Percentiles rank a stretch among this genome's conserved stretches.
phyloP scores from a whole-genome alignment of 2,797 vertebrate genomes.

The Mallotus villosus region DNA sequence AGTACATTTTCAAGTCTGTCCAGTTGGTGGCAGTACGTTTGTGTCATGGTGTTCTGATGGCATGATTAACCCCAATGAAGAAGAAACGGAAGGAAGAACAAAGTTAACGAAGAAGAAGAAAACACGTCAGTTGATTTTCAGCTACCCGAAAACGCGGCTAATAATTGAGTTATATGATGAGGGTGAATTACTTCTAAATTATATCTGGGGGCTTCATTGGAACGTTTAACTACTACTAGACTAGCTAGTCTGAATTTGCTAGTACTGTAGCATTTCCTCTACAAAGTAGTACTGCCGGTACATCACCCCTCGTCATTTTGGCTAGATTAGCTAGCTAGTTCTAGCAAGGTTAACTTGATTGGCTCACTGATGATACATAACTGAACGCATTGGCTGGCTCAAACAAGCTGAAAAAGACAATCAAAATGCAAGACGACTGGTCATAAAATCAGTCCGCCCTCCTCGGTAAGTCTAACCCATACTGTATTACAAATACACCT shows the following conservation, averaged over 20 bases:
- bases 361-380: background rate
- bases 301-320: background rate
- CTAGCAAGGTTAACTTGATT: background rate
- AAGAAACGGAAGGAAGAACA: background rate
- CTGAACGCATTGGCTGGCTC: background rate
- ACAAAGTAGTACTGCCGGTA: background rate
- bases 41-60: background rate
- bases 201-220: background rate
- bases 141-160: too few relatives aligned
- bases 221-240: background rate
- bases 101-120: too few relatives aligned
- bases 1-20: background rate
- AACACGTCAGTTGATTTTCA: too few relatives aligned
- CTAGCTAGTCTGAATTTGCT: background rate
- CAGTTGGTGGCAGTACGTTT: background rate
- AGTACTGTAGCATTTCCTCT: background rate
- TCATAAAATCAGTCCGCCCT: conserved; percentile 40
- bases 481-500: background rate
- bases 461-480: conserved; percentile 46
- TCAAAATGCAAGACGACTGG: conserved; percentile 48
- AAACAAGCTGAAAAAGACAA: background rate
- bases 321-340: background rate
- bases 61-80: background rate
- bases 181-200: background rate
- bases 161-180: too few relatives aligned